Base-by-base conservation (phyloP, 92 coral and sea anemone species). In the Epizoanthus rinbou region DNA sequence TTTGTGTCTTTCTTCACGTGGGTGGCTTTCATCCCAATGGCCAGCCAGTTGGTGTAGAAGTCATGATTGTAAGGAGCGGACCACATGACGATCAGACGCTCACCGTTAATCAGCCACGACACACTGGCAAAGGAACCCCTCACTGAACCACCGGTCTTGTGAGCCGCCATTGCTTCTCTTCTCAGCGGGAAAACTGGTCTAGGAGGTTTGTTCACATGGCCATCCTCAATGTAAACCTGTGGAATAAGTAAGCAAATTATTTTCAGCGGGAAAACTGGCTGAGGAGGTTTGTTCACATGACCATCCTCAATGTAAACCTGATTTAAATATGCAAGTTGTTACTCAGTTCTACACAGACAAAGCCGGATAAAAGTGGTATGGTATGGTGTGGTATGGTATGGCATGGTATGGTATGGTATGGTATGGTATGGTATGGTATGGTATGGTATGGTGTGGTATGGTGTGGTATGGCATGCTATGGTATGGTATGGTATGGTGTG, bases 111-210 rank as follows among this genome's bases (percentile, higher is more conserved):
- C 75, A n/a, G 2, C 75, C 75, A 71, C 33, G 75, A 71, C 16
- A 41, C 75, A 71, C 75, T 71, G 19, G 53, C 75, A 37, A 71
- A 71, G 8, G 75, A 71, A 13, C 75, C 75, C 56, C 0, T 43
- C 31, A 1, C 57, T 6, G 75, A 6, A 13, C 35, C 57, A 24
- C 58, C 75, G 1, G 72, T 0, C 47, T 66, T 31, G n/a, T 66
- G 72, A 9, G 72, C 47, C 10, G 72, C 72, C 72, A 71, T 71
- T 37, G 75, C 75, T 47, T 71, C 75, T 71, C 75, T n/a, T 15
- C 75, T 71, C 33, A 71, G 28, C 7, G 75, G 75, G 75, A 71
- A 43, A 52, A 71, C 75, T 6, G 75, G 75, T 1, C 75, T 28
- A 0, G 75, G 75, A 2, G 75, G 75, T 8, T 71, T 71, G 75